phyloP scores from a whole-genome alignment of 2,888 invertebrate genomes.

The Spodoptera littoralis region DNA sequence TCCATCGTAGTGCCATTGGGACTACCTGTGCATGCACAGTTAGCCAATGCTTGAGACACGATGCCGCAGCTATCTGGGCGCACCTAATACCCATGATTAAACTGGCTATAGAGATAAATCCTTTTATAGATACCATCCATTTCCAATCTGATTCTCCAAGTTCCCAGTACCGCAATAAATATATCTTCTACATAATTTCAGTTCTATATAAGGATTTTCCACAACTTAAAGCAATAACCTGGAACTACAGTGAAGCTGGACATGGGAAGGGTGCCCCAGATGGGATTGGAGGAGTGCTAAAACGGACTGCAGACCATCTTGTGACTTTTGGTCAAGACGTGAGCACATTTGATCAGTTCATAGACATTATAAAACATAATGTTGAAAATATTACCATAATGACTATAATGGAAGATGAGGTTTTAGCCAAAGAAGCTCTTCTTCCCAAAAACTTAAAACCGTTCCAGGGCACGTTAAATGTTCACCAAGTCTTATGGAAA shows the following conservation, averaged over 20 bases:
- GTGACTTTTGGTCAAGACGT: neutral
- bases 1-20: no score
- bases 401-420: neutral
- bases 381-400: slow-evolving; percentile 4
- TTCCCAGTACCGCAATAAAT: slow-evolving; percentile 9
- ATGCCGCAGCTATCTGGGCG: slow-evolving; percentile 6
- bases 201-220: no score
- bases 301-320: neutral
- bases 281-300: neutral
- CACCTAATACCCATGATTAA: slow-evolving; percentile 4
- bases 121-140: slow-evolving; percentile 4
- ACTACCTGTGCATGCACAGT: no score
- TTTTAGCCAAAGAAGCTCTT: no score
- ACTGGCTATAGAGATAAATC: neutral
- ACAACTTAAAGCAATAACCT: no score
- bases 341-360: neutral
- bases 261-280: neutral
- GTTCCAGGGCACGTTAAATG: no score
- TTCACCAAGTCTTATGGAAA: no score
- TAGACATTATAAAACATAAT: slow-evolving; percentile 5
- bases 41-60: slow-evolving; percentile 1
- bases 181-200: neutral
- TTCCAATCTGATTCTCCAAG: slow-evolving; percentile 5
- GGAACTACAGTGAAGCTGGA: neutral
- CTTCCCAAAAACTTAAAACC: no score